phyloP scores from a whole-genome alignment of 2,888 invertebrate species.

The Perizoma affinitatum region DNA sequence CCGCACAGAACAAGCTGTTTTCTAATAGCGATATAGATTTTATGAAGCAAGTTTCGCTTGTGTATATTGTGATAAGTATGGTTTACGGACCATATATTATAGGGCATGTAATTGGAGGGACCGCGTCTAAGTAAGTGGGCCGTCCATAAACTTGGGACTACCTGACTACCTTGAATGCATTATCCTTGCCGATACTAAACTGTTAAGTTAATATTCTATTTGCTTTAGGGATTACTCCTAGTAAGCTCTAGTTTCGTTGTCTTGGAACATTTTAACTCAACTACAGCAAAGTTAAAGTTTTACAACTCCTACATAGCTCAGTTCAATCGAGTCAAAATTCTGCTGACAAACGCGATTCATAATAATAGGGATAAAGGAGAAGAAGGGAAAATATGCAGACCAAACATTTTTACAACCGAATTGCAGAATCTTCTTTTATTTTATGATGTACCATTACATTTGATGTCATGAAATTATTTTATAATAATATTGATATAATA shows the following conservation, averaged over 20 bases:
- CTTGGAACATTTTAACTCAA: no score
- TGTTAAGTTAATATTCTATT: slow-evolving; percentile 28
- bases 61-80: slow-evolving; percentile 69
- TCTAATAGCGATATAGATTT: slow-evolving; percentile 43
- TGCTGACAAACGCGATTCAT: slow-evolving; percentile 9
- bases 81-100: slow-evolving; percentile 72
- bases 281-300: no score
- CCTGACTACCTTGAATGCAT: slow-evolving; percentile 49
- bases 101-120: slow-evolving; percentile 61
- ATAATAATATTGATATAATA: neutral
- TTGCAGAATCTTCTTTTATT: slow-evolving; percentile 33
- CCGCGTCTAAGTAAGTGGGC: slow-evolving; percentile 43
- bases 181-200: slow-evolving; percentile 35
- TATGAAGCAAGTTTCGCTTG: slow-evolving; percentile 62
- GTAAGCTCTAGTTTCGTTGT: no score
- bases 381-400: slow-evolving; percentile 22
- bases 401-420: slow-evolving; percentile 30
- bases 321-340: slow-evolving; percentile 9
- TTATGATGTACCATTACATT: slow-evolving; percentile 27
- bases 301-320: no score
- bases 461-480: neutral
- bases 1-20: slow-evolving; percentile 23
- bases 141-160: slow-evolving; percentile 35
- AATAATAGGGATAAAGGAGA: slow-evolving; percentile 15
- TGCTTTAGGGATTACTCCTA: slow-evolving; percentile 2